These are phyloP conservation scores for Netelia melanura DNA, from an alignment of 2,888 invertebrate genomes.

Conservation along the genomic window DNA sequence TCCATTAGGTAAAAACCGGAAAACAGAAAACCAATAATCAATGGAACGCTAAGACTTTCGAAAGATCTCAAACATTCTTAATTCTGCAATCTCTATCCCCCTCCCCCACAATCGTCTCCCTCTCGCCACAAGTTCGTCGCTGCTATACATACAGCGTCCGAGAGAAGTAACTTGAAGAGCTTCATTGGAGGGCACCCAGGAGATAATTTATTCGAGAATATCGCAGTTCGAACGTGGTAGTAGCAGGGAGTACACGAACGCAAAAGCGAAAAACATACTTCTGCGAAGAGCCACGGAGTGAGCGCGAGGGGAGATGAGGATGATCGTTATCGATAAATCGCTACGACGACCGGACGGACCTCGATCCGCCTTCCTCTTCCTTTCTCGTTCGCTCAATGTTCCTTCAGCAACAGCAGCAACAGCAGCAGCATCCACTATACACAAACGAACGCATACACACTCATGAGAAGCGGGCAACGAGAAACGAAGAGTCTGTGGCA, in stretches of 20 bases:
- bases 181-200: slow-evolving; percentile 71
- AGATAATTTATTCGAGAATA: slow-evolving; percentile 67
- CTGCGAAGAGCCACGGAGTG: slow-evolving; percentile 49
- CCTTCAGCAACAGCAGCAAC: slow-evolving; percentile 50
- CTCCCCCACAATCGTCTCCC: not conserved
- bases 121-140: not conserved
- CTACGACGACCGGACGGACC: slow-evolving; percentile 68
- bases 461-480: slow-evolving; percentile 35
- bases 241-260: not conserved
- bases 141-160: slow-evolving; percentile 28
- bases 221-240: slow-evolving; percentile 12
- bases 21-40: not conserved
- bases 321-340: slow-evolving; percentile 70
- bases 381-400: slow-evolving; percentile 60
- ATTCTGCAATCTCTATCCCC: not conserved
- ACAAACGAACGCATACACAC: slow-evolving; percentile 58
- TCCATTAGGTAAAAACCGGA: not conserved
- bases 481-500: slow-evolving; percentile 62
- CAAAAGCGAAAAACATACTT: slow-evolving; percentile 49
- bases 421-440: slow-evolving; percentile 7
- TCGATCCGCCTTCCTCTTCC: slow-evolving; percentile 70
- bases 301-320: slow-evolving; percentile 55
- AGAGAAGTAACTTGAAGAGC: slow-evolving; percentile 73
- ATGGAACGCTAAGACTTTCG: not conserved
- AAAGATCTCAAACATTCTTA: not conserved